Conservation (phyloP, 2,888 invertebrate species). For the Mystacides longicornis region DNA sequence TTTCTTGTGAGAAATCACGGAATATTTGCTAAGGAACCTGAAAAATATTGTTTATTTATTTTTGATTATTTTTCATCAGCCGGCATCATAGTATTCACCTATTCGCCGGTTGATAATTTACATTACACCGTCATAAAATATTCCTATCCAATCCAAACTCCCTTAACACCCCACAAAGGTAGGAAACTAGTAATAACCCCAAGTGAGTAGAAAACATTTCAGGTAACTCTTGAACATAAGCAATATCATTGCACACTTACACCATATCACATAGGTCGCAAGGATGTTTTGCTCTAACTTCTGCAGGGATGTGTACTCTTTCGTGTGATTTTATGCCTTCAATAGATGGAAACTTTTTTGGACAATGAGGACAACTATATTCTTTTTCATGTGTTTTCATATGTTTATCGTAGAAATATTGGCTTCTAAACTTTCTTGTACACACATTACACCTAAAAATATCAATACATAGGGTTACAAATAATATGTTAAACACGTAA, state of each 20-base stretch:
- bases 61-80: too few species aligned
- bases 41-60: constrained; percentile 1
- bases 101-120: not conserved
- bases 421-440: not conserved
- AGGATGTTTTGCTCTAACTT: constrained; percentile 28
- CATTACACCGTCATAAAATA: too few species aligned
- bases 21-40: constrained; percentile 13
- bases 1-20: constrained; percentile 11
- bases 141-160: too few species aligned
- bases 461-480: not conserved
- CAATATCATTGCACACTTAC: constrained; percentile 24
- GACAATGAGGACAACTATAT: constrained; percentile 9
- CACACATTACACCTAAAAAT: not conserved
- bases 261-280: constrained; percentile 30
- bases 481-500: too few species aligned
- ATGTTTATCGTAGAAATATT: constrained; percentile 3
- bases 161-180: too few species aligned
- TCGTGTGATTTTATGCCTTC: constrained; percentile 28
- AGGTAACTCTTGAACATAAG: not conserved
- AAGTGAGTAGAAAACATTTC: not conserved
- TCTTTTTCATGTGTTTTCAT: constrained; percentile 11
- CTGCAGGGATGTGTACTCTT: constrained; percentile 30
- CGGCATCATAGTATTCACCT: too few species aligned
- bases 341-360: not conserved
- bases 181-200: too few species aligned